A percentile compares a stretch with the other conserved stretches of the same genome.
phyloP scores from a whole-genome alignment of 2,113 vertebrate species.

The Lynx canadensis region DNA sequence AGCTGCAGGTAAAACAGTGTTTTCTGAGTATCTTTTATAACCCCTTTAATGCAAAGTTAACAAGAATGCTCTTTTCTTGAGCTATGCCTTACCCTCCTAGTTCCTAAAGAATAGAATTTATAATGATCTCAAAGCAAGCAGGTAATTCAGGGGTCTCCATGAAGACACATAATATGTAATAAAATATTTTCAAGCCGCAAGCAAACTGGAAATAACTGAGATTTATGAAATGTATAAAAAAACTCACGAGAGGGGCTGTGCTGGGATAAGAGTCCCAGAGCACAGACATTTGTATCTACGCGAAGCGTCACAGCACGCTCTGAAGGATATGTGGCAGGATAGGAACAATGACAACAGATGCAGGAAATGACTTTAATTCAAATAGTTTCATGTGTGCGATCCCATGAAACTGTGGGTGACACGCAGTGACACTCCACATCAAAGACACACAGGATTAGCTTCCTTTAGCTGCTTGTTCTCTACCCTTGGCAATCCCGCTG shows the following conservation, averaged over 20 bases:
- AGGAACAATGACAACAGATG: not conserved
- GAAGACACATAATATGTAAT: not conserved
- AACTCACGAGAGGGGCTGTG: not conserved
- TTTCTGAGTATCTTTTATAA: not conserved
- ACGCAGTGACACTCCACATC: not conserved
- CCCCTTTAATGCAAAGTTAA: not conserved
- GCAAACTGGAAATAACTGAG: not conserved
- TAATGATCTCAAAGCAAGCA: slow-evolving; percentile 19
- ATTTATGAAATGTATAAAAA: not conserved
- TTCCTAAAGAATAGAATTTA: not conserved
- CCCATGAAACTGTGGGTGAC: too few species aligned
- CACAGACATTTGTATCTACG: not conserved
- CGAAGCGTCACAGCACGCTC: not conserved
- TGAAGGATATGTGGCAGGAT: accelerated
- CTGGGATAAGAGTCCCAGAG: not conserved
- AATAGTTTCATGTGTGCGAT: not conserved
- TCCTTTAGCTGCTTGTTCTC: not conserved
- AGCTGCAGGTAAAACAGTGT: not conserved
- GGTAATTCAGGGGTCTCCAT: not conserved
- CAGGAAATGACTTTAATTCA: not conserved
- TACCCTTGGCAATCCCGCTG: not conserved
- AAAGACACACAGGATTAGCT: not conserved
- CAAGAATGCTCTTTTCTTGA: not conserved
- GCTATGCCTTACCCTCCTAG: not conserved
- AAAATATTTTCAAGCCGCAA: slow-evolving; percentile 1